Base-by-base conservation (phyloP, 2,888 invertebrate species). In the Junonia oenone region DNA sequence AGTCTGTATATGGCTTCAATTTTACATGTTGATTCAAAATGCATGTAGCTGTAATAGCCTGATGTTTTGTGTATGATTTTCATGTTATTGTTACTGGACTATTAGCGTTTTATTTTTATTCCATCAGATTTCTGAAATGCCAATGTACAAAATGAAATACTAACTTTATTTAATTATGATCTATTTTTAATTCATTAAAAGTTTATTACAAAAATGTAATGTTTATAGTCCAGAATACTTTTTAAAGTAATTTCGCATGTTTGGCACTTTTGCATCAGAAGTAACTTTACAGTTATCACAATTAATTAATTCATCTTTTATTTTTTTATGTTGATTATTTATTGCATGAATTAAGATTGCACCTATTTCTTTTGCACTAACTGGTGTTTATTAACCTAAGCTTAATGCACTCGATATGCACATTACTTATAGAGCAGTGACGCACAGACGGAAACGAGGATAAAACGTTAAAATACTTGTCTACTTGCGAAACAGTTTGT, bases 321-420 rank as follows among this genome's bases (percentile, higher is more conserved):
- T 35, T 27, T 26, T 43, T 77, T 66, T 68, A 58, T 71, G 68
- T 74, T 81, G 73, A 77, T 81, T 83, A 78, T 81, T 83, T 26
- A 78, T 81, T 83, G 79, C 81, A 80, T 81, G 82, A 74, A 78
- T 75, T 72, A 71, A 67, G 63, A 59, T 63, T 65, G 65, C 63
- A 57, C 64, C 67, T 63, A 68, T 71, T 71, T 67, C 68, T 63
- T 66, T 69, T 67, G 70, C 70, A 69, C 62, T 59, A 55, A 48
- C 11, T 27, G 22, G 17, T 15, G 35, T 29, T 43, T 53, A 22
- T 31, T 52, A 35, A 43, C n/a, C 3, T 26, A 43, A 43, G 43
- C 13, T 43, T 22, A 43, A 26, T 43, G 43, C 13, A 43, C 43
- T 43, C 22, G 13, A 43, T 13, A 26, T 43, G 13, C 13, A n/a